These are phyloP conservation scores for Protaetia brevitarsis DNA, from an alignment of 1,140 invertebrate genomes.

Conservation along the genomic window DNA sequence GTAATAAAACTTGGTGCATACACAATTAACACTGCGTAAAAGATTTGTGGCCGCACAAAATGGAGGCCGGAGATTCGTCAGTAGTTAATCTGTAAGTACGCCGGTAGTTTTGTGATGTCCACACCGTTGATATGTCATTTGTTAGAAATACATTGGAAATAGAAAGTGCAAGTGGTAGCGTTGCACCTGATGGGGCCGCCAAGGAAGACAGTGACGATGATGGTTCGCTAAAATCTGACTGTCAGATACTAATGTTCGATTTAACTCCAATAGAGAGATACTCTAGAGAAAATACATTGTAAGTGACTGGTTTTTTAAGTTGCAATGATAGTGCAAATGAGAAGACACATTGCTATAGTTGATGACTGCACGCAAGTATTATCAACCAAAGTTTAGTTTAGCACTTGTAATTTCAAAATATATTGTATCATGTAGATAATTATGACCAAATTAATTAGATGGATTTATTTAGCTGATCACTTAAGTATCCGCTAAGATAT, in stretches of 20 bases:
- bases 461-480: no score
- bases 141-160: constrained; percentile 3
- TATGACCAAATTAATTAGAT: no score
- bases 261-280: constrained; percentile 27
- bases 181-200: no score
- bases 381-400: background rate
- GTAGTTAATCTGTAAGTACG: background rate
- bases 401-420: no score
- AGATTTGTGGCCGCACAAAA: background rate
- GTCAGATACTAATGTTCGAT: constrained; percentile 32
- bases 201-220: background rate
- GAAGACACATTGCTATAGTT: background rate
- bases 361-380: constrained; percentile 9
- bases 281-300: constrained; percentile 31
- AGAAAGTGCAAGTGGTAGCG: background rate
- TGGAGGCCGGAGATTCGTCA: background rate
- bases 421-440: no score
- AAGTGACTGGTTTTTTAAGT: constrained; percentile 23
- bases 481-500: no score
- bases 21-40: background rate
- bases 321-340: background rate
- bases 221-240: constrained; percentile 25
- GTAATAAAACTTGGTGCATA: background rate
- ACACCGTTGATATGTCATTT: background rate
- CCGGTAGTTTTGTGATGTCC: background rate